A percentile compares a stretch with the other conserved stretches of the same genome.
These are phyloP conservation scores for Eucera pruinosa DNA, from an alignment of 2,888 invertebrate species.

Conservation along the genomic window DNA sequence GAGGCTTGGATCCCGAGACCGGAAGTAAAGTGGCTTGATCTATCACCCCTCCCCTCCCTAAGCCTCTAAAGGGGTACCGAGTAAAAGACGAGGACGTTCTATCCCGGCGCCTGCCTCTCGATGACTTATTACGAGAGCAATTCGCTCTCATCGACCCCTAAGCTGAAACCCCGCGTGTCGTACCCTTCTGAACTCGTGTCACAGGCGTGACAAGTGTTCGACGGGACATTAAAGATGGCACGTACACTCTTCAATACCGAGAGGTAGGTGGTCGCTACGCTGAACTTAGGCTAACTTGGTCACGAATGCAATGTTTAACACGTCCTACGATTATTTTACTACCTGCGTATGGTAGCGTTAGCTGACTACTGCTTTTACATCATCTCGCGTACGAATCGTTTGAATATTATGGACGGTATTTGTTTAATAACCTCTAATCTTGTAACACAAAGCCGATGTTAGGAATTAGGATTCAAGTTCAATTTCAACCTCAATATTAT, in stretches of 20 bases:
- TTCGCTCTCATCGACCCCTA: slow-evolving; percentile 66
- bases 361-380: too few species aligned
- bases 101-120: slow-evolving; percentile 64
- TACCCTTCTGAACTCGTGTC: slow-evolving; percentile 42
- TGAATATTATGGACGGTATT: too few species aligned
- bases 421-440: too few species aligned
- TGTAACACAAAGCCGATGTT: too few species aligned
- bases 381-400: too few species aligned
- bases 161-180: slow-evolving; percentile 16
- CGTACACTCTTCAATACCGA: slow-evolving; percentile 32
- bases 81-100: slow-evolving; percentile 62
- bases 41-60: slow-evolving; percentile 56
- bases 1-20: slow-evolving; percentile 65
- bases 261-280: neutral
- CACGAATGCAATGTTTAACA: neutral
- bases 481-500: too few species aligned
- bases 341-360: too few species aligned
- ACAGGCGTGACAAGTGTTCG: slow-evolving; percentile 47
- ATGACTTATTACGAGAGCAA: slow-evolving; percentile 76
- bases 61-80: slow-evolving; percentile 58
- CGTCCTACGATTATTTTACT: too few species aligned
- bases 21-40: slow-evolving; percentile 74
- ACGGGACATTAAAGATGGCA: slow-evolving; percentile 53
- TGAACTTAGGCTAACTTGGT: neutral
- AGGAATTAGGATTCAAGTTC: too few species aligned